A percentile compares a stretch with the other conserved stretches of the same genome.
Evolutionary conservation across 2,113 vertebrate species (phyloP).

Genomic region (Castor canadensis): DNA sequence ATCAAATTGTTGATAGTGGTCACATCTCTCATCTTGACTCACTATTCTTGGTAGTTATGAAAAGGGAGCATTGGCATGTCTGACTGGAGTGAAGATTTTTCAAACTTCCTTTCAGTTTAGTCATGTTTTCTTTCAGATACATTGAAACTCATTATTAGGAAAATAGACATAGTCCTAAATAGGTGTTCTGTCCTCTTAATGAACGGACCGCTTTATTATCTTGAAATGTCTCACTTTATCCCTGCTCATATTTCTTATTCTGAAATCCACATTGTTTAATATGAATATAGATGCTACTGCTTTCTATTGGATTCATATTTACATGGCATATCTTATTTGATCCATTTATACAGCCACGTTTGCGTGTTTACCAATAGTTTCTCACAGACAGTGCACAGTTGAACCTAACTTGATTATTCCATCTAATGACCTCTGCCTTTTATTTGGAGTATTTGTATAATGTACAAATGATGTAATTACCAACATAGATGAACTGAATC

Average conservation of each 20-base stretch:
- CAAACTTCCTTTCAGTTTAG: background rate
- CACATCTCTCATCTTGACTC: background rate
- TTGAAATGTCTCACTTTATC: background rate
- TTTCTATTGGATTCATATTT: background rate
- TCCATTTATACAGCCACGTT: background rate
- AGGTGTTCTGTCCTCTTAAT: background rate
- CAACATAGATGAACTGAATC: background rate
- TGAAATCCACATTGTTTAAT: background rate
- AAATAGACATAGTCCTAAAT: background rate
- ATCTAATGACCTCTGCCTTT: background rate
- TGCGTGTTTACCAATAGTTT: background rate
- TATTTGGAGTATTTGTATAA: background rate
- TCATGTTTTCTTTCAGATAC: background rate
- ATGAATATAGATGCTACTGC: background rate
- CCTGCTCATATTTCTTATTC: background rate
- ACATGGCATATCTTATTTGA: fast-evolving
- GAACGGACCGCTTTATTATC: background rate
- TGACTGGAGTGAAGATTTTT: background rate
- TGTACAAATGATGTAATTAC: background rate
- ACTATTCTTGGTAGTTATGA: background rate
- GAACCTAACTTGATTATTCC: background rate
- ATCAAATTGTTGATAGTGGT: background rate
- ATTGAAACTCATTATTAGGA: background rate
- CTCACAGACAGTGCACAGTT: background rate
- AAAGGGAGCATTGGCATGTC: background rate